A percentile compares a stretch with the other conserved stretches of the same genome.
phyloP scores from a whole-genome alignment of 1,140 invertebrate species.

The Nixonia krombeini region DNA sequence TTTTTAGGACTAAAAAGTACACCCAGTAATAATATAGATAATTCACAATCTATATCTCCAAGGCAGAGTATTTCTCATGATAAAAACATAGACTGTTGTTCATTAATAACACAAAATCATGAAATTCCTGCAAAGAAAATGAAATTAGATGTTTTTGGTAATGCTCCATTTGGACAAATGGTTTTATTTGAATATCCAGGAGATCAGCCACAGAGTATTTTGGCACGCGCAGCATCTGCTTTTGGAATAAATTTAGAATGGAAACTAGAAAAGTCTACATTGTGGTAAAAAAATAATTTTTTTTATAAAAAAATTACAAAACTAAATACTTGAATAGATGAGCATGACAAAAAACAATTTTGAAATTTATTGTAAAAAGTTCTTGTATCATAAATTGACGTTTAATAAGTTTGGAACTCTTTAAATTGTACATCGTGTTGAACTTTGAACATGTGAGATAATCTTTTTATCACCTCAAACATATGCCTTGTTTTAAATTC shows the following conservation, averaged over 20 bases:
- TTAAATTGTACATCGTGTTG: too few relatives aligned
- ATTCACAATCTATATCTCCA: conserved; percentile 11
- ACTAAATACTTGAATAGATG: too few relatives aligned
- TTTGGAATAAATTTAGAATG: conserved; percentile 52
- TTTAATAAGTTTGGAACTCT: too few relatives aligned
- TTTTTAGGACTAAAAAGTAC: conserved; percentile 32
- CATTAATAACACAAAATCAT: conserved; percentile 4
- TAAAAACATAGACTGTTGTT: too few relatives aligned
- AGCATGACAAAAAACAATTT: too few relatives aligned
- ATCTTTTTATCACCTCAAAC: too few relatives aligned
- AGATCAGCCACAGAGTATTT: conserved; percentile 48
- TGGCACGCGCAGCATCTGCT: conserved; percentile 45
- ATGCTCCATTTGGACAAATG: conserved; percentile 50
- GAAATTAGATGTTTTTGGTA: conserved; percentile 25
- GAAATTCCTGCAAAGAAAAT: conserved; percentile 35
- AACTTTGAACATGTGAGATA: too few relatives aligned
- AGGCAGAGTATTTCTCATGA: too few relatives aligned
- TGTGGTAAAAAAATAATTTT: conserved; percentile 20
- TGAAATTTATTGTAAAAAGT: background rate
- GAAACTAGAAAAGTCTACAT: conserved; percentile 36
- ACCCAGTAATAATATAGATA: conserved; percentile 17
- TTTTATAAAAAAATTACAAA: background rate
- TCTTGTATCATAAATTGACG: too few relatives aligned
- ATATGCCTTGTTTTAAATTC: too few relatives aligned
- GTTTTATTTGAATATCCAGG: conserved; percentile 58